Conservation (phyloP, 2,888 invertebrate genomes). For the Dicyrtomina minuta region DNA sequence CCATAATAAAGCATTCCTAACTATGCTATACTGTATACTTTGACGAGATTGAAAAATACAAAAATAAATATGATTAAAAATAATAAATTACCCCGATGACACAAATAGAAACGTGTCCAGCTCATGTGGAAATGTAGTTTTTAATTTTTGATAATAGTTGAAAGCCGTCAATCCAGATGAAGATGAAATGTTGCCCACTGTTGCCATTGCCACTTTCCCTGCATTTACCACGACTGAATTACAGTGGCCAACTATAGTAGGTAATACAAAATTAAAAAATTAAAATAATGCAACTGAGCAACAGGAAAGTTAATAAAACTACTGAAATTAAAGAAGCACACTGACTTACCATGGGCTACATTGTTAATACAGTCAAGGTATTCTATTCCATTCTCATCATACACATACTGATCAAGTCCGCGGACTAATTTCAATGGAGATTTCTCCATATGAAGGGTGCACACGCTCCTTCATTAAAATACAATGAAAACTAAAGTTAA, state of each 20-base stretch:
- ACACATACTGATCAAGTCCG: conserved; percentile 63
- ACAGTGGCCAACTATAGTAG: conserved; percentile 56
- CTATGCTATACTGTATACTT: too few species aligned
- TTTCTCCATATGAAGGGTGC: conserved; percentile 53
- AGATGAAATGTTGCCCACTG: conserved; percentile 60
- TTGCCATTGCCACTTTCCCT: conserved; percentile 59
- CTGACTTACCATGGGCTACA: conserved; percentile 64
- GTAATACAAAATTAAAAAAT: too few species aligned
- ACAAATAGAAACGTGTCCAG: conserved; percentile 61
- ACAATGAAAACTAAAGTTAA: not conserved
- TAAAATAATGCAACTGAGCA: too few species aligned
- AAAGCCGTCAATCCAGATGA: conserved; percentile 60
- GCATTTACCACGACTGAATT: conserved; percentile 61
- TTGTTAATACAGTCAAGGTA: conserved; percentile 65
- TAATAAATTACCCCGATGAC: conserved; percentile 60
- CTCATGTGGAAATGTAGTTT: conserved; percentile 58
- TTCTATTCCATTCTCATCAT: conserved; percentile 60
- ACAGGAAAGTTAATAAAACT: not conserved
- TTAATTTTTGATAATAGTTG: conserved; percentile 58
- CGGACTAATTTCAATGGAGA: conserved; percentile 61
- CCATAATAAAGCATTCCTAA: too few species aligned
- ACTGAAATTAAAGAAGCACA: conserved; percentile 13
- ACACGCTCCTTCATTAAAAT: conserved; percentile 47
- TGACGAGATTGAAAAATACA: too few species aligned
- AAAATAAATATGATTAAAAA: too few species aligned